These are phyloP conservation scores for Xyrauchen texanus DNA, from an alignment of 2,113 vertebrate genomes.

Conservation along the genomic window DNA sequence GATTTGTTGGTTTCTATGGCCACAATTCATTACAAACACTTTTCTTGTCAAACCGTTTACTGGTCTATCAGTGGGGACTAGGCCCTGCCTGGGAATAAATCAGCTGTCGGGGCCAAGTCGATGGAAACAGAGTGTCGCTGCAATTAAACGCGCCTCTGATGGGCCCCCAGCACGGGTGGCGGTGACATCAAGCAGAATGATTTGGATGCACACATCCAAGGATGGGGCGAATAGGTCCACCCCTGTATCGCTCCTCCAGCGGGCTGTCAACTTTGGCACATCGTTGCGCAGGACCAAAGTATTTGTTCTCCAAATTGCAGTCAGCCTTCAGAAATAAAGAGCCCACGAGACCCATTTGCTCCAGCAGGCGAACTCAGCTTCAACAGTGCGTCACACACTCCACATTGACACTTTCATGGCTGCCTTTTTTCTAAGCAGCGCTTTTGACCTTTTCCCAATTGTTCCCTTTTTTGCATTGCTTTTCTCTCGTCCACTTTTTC, in stretches of 20 bases:
- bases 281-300: slow-evolving; percentile 64
- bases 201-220: slow-evolving; percentile 38
- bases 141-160: slow-evolving; percentile 38
- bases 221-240: slow-evolving; percentile 58
- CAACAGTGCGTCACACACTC: slow-evolving; percentile 74
- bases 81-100: slow-evolving; percentile 49
- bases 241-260: slow-evolving; percentile 65
- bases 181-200: slow-evolving; percentile 37
- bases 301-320: slow-evolving; percentile 72
- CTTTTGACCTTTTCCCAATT: slow-evolving; percentile 70
- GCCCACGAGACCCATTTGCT: slow-evolving; percentile 73
- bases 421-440: slow-evolving; percentile 54
- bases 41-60: slow-evolving; percentile 63
- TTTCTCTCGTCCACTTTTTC: slow-evolving; percentile 43
- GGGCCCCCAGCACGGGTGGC: slow-evolving; percentile 29
- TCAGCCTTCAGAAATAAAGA: slow-evolving; percentile 78
- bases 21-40: slow-evolving; percentile 65
- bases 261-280: slow-evolving; percentile 70
- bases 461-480: slow-evolving; percentile 59
- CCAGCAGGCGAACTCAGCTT: slow-evolving; percentile 65
- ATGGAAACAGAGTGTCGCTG: slow-evolving; percentile 48
- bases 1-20: slow-evolving; percentile 66
- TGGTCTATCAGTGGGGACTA: slow-evolving; percentile 51
- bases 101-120: slow-evolving; percentile 36
- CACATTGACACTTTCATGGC: slow-evolving; percentile 72